Conservation (phyloP, 2,888 invertebrate genomes). For the Ditylenchus weischeri region DNA sequence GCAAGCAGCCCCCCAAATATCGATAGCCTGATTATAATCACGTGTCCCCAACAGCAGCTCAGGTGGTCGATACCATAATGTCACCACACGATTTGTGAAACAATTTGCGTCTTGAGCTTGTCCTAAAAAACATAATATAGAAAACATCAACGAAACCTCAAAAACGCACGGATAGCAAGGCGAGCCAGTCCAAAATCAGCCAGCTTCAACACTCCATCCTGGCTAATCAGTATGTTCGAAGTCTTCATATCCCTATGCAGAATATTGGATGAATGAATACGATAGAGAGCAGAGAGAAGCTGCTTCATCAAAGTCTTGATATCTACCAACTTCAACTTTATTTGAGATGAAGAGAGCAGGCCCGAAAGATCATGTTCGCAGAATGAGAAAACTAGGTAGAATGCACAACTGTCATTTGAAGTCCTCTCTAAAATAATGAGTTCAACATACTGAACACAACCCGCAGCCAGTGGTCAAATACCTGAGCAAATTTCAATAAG, state of each 20-base stretch:
- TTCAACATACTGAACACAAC: no score
- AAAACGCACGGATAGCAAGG: conserved; percentile 58
- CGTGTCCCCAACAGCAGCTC: conserved; percentile 62
- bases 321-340: conserved; percentile 91
- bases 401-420: conserved; percentile 69
- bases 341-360: conserved; percentile 71
- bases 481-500: conserved; percentile 78
- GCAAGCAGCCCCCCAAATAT: conserved; percentile 87
- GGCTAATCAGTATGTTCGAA: conserved; percentile 93
- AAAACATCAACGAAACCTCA: neutral
- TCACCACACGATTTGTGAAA: conserved; percentile 96
- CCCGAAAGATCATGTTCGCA: conserved; percentile 98
- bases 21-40: conserved; percentile 93
- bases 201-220: conserved; percentile 85
- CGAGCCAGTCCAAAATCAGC: conserved; percentile 96
- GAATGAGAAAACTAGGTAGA: conserved; percentile 94
- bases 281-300: conserved; percentile 69
- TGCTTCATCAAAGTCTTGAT: conserved; percentile 85
- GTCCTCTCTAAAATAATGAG: conserved; percentile 19
- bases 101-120: conserved; percentile 4
- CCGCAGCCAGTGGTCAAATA: neutral
- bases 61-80: conserved; percentile 81
- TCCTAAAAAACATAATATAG: neutral
- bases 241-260: conserved; percentile 97
- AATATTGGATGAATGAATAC: conserved; percentile 86